Evolutionary conservation across 2,113 vertebrate genomes (phyloP), one percentile per base, ranked within the genome.

Genomic region (Silurus glanis): DNA sequence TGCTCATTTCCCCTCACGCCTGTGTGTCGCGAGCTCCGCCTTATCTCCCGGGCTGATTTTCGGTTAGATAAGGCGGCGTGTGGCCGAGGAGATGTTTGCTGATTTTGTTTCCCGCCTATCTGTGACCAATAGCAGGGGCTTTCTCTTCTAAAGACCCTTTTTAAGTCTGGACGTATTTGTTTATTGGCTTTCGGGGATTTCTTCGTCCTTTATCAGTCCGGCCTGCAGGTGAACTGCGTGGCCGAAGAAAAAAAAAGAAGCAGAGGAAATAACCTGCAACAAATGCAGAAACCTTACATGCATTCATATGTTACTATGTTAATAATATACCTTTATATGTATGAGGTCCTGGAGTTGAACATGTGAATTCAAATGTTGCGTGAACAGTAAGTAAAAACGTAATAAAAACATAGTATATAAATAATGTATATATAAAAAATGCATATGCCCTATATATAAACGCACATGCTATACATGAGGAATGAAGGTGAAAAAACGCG

Each of bases 41-140:
- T 85, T 92, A 93, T 95, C 94, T 92, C 89, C 64, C 61, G 86
- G 88, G 89, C 90, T 91, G 94, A 95, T 95, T 92, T 94, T 95
- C 94, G 67, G 94, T 95, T 93, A 94, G 94, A 95, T 95, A 95
- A 89, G 2, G n/a, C 53, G 37, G 82, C n/a, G n/a, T 87, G 85
- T 72, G 78, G 25, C 47, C 13, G 21, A 37, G 6, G 59, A 85
- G n/a, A 49, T 84, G 74, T 83, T 86, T 82, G 78, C 82, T 81
- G 66, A 72, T 88, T 71, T 85, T 71, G 81, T 75, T 72, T 79
- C 87, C 78, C 76, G 83, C 76, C 84, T 84, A 72, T 71, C 83
- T 58, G 58, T 58, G 47, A 71, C 87, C 85, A 82, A 67, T 16
- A 85, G 89, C 91, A 93, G 93, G 92, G 92, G 90, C 56, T 85